Percentiles rank a stretch among this genome's conserved stretches.
Conservation (phyloP, 2,797 vertebrate species). For the Dipus sagitta region DNA sequence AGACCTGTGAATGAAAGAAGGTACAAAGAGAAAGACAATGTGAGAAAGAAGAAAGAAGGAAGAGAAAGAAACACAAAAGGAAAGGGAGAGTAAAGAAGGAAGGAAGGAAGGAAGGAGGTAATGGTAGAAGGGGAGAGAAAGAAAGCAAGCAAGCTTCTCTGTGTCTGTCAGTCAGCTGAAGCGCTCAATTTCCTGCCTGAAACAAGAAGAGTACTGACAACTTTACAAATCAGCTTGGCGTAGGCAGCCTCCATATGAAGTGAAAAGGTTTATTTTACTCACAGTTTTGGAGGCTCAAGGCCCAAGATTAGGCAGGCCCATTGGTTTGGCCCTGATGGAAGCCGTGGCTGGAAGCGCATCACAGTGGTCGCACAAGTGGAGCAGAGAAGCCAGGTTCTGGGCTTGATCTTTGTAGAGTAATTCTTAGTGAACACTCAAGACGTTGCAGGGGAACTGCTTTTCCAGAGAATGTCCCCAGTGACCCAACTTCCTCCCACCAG, state of each 20-base stretch:
- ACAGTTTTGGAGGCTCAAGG: not conserved
- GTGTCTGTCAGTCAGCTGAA: not conserved
- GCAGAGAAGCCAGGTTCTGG: not conserved
- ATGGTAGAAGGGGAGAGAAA: no score
- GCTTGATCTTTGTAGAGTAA: not conserved
- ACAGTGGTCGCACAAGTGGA: no score
- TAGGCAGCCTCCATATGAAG: not conserved
- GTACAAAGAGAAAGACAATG: no score
- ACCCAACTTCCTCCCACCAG: not conserved
- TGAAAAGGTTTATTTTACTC: not conserved
- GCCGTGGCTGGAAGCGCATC: not conserved
- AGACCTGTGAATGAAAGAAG: no score
- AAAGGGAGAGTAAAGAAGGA: no score
- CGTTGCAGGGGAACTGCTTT: not conserved
- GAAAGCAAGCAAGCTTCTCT: not conserved
- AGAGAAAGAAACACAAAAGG: no score
- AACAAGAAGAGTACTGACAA: not conserved
- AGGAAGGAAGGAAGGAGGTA: no score
- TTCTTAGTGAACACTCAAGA: not conserved
- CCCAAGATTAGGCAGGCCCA: not conserved
- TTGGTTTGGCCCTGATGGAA: not conserved
- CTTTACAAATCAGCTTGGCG: not conserved
- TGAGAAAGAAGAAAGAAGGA: no score
- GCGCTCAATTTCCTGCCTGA: not conserved
- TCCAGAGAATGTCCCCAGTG: not conserved